A percentile compares a stretch with the other conserved stretches of the same genome.
These are phyloP conservation scores for Chelonus formosanus DNA, from an alignment of 2,888 invertebrate genomes.

Conservation along the genomic window DNA sequence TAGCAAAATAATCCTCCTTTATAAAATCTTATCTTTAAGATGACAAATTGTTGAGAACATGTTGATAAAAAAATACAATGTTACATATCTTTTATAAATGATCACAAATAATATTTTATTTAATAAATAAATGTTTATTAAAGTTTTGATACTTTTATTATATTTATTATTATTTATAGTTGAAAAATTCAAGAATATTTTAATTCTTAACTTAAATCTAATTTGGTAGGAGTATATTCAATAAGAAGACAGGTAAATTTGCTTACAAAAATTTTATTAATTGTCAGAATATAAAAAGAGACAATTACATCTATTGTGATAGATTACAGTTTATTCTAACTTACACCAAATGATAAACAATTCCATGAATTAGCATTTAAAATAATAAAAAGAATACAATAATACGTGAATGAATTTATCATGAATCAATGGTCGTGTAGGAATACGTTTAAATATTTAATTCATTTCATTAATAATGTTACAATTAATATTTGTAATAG, in stretches of 20 bases:
- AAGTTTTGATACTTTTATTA: too few relatives aligned
- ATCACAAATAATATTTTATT: too few relatives aligned
- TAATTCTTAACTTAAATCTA: too few relatives aligned
- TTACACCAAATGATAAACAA: constrained; percentile 46
- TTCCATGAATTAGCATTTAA: constrained; percentile 33
- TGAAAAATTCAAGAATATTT: too few relatives aligned
- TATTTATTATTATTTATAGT: too few relatives aligned
- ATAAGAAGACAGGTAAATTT: constrained; percentile 19
- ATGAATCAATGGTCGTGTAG: constrained; percentile 9
- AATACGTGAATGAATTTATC: constrained; percentile 31
- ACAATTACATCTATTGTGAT: constrained; percentile 51
- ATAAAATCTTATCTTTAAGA: too few relatives aligned
- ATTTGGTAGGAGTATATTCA: background rate
- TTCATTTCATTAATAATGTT: background rate
- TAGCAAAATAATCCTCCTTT: too few relatives aligned
- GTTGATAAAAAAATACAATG: too few relatives aligned
- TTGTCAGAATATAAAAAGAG: constrained; percentile 62
- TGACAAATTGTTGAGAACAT: too few relatives aligned
- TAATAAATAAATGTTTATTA: too few relatives aligned
- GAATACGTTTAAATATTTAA: background rate
- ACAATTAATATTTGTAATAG: constrained; percentile 20
- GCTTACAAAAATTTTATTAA: constrained; percentile 56
- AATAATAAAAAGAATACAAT: constrained; percentile 39
- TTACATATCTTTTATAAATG: too few relatives aligned
- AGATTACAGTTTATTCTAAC: constrained; percentile 50